These are phyloP conservation scores for Ephydatia muelleri DNA, from an alignment of 37 sponge, comb jelly and placozoan genomes.

Conservation along the genomic window DNA sequence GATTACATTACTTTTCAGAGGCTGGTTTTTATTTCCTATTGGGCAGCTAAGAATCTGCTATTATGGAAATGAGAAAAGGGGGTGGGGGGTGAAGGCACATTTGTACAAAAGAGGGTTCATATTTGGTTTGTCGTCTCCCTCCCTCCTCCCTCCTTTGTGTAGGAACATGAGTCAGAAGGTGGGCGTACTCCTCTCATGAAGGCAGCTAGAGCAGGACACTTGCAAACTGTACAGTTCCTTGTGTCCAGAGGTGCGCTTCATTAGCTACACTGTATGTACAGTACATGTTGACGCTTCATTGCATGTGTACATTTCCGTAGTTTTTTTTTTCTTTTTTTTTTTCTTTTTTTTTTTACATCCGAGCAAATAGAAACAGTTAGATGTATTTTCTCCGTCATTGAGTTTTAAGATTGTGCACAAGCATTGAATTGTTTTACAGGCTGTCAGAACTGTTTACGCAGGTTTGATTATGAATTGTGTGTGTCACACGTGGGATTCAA, in stretches of 20 bases:
- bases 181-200: slow-evolving; percentile 89
- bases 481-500: too few species aligned
- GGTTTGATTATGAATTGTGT: too few species aligned
- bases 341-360: not conserved
- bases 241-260: slow-evolving; percentile 50
- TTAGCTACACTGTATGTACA: too few species aligned
- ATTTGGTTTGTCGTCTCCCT: not conserved
- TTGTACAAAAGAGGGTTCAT: not conserved
- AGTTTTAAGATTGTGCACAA: too few species aligned
- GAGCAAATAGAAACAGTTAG: too few species aligned
- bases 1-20: too few species aligned
- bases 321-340: not conserved
- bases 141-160: not conserved
- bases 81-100: not conserved
- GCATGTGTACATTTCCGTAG: not conserved
- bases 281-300: not conserved
- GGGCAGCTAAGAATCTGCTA: too few species aligned
- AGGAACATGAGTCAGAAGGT: slow-evolving; percentile 84
- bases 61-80: too few species aligned
- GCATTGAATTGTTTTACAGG: too few species aligned
- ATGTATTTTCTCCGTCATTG: not conserved
- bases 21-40: too few species aligned
- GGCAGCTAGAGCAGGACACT: slow-evolving; percentile 80
- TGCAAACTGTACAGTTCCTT: slow-evolving; percentile 76
- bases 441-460: too few species aligned